Evolutionary conservation across 2,797 vertebrate genomes (phyloP), one percentile per base, ranked within the genome.

Genomic region (Ptychadena robeensis): DNA sequence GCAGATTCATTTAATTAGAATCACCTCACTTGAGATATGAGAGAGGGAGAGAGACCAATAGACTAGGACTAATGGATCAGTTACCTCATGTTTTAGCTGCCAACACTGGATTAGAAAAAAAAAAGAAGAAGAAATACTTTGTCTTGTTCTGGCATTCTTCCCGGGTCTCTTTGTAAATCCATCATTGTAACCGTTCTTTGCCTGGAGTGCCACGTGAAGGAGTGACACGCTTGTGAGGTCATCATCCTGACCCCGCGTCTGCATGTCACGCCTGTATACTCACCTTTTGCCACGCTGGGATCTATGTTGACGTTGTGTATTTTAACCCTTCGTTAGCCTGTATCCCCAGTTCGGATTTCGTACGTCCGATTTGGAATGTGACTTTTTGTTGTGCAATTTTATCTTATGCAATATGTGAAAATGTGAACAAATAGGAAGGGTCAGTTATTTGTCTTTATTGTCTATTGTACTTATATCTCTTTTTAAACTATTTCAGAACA

Each of bases 1-100:
- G 93, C 91, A 94, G 94, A 95, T 95, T 96, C 93, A 95, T 95
- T 95, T 93, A 95, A 96, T 96, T 96, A 95, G 94, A 94, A 93
- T 93, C 90, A 92, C 92, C 92, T 94, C 93, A 94, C 93, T 95
- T 93, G 91, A 95, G 94, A 93, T 91, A 93, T 92, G 92, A 94
- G 94, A 95, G 76, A 79, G 93, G 70, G 72, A 94, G 65, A 79
- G 93, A 80, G 72, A 94, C 94, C 94, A 94, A 92, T 91, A 92
- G 90, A 91, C 91, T 91, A 90, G 91, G 90, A 90, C 93, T 95
- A 93, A 94, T 93, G 93, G 93, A 93, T 93, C 92, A 91, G 93
- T 91, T 94, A 91, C 92, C 91, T 93, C 93, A 93, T 93, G 92
- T 93, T 91, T 89, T 86, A 89, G 88, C 90, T 91, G 92, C 91